Conservation (phyloP, 2,888 invertebrate species). For the Mantis religiosa region DNA sequence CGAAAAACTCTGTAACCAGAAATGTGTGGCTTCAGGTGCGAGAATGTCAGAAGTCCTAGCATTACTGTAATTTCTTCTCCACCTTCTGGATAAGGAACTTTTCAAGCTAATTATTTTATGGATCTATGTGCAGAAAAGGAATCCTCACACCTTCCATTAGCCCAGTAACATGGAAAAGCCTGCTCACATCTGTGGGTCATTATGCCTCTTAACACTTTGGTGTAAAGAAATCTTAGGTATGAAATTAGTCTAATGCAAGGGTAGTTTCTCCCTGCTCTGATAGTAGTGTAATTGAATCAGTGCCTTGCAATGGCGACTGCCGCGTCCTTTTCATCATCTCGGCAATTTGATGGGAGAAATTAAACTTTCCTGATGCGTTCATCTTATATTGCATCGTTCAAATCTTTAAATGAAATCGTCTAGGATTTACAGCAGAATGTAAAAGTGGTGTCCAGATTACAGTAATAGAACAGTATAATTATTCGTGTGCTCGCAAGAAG, state of each 20-base stretch:
- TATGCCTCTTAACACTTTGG: neutral
- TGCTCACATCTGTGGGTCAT: neutral
- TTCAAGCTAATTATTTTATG: neutral
- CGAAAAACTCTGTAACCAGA: no score
- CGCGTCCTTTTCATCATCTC: neutral
- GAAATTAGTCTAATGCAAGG: neutral
- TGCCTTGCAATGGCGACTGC: neutral
- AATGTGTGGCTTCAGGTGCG: no score
- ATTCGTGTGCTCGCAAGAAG: no score
- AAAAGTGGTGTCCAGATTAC: no score
- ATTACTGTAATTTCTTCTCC: neutral
- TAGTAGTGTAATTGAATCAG: neutral
- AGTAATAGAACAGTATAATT: no score
- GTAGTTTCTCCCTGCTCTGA: neutral
- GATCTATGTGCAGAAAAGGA: neutral
- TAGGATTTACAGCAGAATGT: no score
- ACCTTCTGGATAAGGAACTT: neutral
- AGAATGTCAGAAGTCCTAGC: no score
- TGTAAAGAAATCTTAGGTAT: neutral
- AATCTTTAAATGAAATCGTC: no score
- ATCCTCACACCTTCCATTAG: neutral
- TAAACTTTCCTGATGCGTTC: neutral
- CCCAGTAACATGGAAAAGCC: neutral
- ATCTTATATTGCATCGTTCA: neutral
- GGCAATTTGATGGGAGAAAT: neutral